These are phyloP conservation scores for Steinernema feltiae DNA, from an alignment of 1,140 invertebrate genomes.

Conservation along the genomic window DNA sequence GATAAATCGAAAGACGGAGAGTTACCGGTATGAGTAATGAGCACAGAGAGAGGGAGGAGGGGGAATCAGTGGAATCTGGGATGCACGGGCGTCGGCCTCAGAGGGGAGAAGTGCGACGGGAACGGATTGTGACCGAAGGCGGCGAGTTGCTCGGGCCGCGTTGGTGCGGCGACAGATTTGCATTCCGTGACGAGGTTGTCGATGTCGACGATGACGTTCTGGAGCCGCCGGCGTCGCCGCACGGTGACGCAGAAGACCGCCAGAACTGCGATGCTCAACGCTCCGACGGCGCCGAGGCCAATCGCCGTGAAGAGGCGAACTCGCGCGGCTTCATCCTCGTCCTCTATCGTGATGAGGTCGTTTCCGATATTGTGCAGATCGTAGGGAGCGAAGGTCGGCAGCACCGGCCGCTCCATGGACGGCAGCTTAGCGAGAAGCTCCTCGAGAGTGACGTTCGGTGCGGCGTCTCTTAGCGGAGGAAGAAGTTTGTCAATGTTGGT, in stretches of 20 bases:
- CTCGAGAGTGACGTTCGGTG: constrained; percentile 43
- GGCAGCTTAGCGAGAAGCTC: constrained; percentile 52
- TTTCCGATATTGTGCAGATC: constrained; percentile 51
- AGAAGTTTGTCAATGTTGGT: constrained; percentile 49
- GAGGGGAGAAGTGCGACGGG: not conserved
- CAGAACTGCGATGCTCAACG: constrained; percentile 42
- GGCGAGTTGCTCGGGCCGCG: not conserved
- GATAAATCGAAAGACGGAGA: not conserved
- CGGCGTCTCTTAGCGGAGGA: constrained; percentile 24
- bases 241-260: constrained; percentile 37
- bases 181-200: not conserved
- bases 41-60: not conserved
- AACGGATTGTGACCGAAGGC: not conserved
- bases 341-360: constrained; percentile 42
- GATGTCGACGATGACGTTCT: not conserved
- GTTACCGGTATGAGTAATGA: not conserved
- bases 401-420: constrained; percentile 45
- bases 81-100: not conserved
- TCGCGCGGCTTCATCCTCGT: constrained; percentile 11
- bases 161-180: not conserved
- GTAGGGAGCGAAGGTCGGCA: constrained; percentile 52
- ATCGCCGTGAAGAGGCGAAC: constrained; percentile 45
- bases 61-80: not conserved
- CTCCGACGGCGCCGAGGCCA: constrained; percentile 45
- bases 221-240: not conserved